Evolutionary conservation across 2,797 vertebrate species (phyloP), one percentile per base, ranked within the genome.

Genomic region (Myioborus miniatus): DNA sequence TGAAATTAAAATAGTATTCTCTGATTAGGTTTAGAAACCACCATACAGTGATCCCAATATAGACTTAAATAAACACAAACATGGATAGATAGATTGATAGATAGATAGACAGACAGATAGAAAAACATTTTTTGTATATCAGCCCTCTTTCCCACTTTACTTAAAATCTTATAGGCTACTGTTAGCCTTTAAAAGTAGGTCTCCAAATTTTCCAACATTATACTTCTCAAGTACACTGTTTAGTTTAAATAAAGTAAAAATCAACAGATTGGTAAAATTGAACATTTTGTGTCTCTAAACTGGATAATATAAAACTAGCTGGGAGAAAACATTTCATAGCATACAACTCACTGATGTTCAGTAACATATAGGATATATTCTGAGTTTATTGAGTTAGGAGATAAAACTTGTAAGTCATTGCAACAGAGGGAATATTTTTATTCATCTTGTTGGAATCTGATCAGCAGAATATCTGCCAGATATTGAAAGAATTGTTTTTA

Each of bases 371-470:
- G 64, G n/a, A 36, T 83, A 80, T 84, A 70, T 72, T 95, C 70
- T 67, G 77, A 72, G n/a, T 83, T 94, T 94, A 86, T 81, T 93
- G 92, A 82, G 47, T 80, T 83, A 70, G 46, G 37, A 1, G 3
- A 87, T 96, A 95, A 93, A 94, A 87, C 24, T 65, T 81, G 11
- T 36, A 96, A 93, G 50, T 76, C 89, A 85, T 70, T 89, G 84
- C 60, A 85, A 87, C 87, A 75, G 68, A 87, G 93, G 93, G 87
- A 92, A 80, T 92, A 93, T 78, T 94, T 96, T 81, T 95, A 89
- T 92, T 93, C 89, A 74, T 72, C 59, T 68, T 93, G 19, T 93
- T 96, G 89, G 82, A 94, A 93, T 94, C 37, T 87, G 79, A 95
- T 94, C 82, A 88, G 64, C 82, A 89, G 76, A 94, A 86, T 93